Conservation (phyloP, 2,113 vertebrate species). For the Dipodomys spectabilis region DNA sequence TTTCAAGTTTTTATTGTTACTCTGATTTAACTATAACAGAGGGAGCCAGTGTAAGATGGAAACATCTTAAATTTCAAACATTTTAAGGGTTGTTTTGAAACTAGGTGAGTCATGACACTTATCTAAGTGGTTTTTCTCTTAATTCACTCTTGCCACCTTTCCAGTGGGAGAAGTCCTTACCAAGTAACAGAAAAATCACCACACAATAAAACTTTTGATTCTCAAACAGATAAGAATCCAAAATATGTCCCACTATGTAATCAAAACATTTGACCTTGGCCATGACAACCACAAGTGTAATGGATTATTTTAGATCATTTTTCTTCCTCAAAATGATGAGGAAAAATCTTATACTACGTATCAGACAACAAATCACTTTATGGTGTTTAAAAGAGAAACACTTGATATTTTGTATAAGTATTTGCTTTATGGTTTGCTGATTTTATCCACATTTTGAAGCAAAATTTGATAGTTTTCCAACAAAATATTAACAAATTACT, state of each 20-base stretch:
- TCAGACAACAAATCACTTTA: neutral
- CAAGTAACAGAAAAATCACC: neutral
- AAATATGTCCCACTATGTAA: neutral
- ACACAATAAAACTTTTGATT: neutral
- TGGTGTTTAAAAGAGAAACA: neutral
- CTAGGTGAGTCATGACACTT: neutral
- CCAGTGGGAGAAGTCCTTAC: neutral
- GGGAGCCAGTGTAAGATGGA: neutral
- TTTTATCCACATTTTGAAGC: neutral
- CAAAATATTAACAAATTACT: neutral
- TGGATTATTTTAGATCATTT: neutral
- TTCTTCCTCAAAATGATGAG: neutral
- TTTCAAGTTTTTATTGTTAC: neutral
- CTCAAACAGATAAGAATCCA: neutral
- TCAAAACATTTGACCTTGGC: neutral
- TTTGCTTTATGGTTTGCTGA: neutral
- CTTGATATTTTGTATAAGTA: neutral
- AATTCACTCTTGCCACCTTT: neutral
- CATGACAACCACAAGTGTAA: neutral
- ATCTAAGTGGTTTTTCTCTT: neutral
- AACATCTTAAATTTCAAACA: neutral
- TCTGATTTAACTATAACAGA: neutral
- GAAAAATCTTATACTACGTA: neutral
- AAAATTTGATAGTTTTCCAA: neutral
- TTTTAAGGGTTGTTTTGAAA: conserved; percentile 17